Percentiles rank a stretch among this genome's conserved stretches.
Evolutionary conservation across 2,888 invertebrate genomes (phyloP).

Genomic region (Exocentrus adspersus): DNA sequence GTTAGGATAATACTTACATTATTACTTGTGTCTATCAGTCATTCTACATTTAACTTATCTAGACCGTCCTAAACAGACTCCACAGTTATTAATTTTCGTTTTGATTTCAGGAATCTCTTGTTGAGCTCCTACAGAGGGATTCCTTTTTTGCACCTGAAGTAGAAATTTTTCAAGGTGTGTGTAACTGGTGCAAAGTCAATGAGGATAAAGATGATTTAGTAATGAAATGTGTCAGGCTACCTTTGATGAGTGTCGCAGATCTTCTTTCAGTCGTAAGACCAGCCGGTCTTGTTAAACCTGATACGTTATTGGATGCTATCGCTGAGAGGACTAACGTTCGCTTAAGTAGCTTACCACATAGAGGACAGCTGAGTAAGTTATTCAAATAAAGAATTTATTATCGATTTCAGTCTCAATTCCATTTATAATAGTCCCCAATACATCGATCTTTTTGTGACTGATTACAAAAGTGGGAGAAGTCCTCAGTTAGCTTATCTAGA

Average conservation of each 20-base stretch:
- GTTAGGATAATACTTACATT: no score
- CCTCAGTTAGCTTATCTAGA: no score
- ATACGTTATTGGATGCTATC: slow-evolving; percentile 94
- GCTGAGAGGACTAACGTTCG: slow-evolving; percentile 83
- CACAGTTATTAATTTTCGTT: neutral
- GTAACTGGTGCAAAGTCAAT: slow-evolving; percentile 87
- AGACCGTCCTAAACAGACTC: neutral
- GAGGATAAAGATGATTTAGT: slow-evolving; percentile 63
- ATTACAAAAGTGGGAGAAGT: no score
- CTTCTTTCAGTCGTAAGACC: slow-evolving; percentile 89
- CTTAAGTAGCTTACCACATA: slow-evolving; percentile 82
- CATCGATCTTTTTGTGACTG: no score
- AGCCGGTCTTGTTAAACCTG: slow-evolving; percentile 85
- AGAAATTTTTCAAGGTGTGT: slow-evolving; percentile 91
- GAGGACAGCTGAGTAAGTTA: slow-evolving; percentile 79
- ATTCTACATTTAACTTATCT: neutral
- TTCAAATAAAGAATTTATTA: neutral
- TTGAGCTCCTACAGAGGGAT: slow-evolving; percentile 87
- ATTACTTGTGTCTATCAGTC: no score
- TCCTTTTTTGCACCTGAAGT: slow-evolving; percentile 97
- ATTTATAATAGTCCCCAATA: no score
- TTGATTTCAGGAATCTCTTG: slow-evolving; percentile 77
- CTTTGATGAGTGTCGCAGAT: slow-evolving; percentile 88
- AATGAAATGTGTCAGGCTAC: slow-evolving; percentile 78
- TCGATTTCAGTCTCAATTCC: neutral